Evolutionary conservation across 64 coral and sea anemone genomes (phyloP).

Genomic region (Actinia equina): DNA sequence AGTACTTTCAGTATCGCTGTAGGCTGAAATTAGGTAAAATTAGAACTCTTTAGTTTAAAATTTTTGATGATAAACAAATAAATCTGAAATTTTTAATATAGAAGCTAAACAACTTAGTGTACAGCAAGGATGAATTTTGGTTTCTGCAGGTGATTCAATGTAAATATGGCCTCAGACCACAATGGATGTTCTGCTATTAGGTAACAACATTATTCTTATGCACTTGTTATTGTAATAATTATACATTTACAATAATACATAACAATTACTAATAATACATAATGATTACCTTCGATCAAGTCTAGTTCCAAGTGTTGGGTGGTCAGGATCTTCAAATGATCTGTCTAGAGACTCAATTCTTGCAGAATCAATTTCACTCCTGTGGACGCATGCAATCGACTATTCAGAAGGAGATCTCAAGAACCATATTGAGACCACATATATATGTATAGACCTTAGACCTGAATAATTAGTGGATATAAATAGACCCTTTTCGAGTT

Average conservation of each 20-base stretch:
- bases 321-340: constrained; percentile 95
- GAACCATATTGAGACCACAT: neutral
- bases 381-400: neutral
- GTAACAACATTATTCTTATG: too few species aligned
- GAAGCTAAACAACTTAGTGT: too few species aligned
- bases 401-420: neutral
- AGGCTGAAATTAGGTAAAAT: constrained; percentile 38
- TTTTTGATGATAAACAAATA: neutral
- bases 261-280: too few species aligned
- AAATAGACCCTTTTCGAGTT: too few species aligned
- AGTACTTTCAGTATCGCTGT: constrained; percentile 16
- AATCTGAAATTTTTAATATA: too few species aligned
- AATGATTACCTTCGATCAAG: constrained; percentile 81
- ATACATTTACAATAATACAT: neutral
- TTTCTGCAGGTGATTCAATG: too few species aligned
- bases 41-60: neutral
- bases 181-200: too few species aligned
- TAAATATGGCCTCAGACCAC: too few species aligned
- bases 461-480: too few species aligned
- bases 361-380: constrained; percentile 92
- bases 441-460: neutral
- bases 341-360: constrained; percentile 83
- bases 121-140: too few species aligned
- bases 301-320: constrained; percentile 88
- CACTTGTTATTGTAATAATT: neutral